Base-by-base conservation (phyloP, 2,113 vertebrate genomes). In the Microtus ochrogaster region DNA sequence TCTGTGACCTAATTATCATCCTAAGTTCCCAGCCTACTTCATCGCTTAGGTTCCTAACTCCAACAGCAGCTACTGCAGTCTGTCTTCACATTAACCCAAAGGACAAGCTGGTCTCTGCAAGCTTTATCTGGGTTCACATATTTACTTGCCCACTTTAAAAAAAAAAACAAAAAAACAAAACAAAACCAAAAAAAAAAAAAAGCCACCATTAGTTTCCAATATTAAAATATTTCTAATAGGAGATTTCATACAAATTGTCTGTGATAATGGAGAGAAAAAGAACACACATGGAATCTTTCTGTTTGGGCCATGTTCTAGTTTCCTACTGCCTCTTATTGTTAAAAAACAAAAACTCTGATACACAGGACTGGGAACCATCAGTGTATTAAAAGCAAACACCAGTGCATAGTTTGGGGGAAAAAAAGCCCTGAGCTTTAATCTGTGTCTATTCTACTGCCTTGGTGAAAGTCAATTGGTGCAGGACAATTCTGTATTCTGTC, bases 171-270 rank as follows among this genome's bases (percentile, higher is more conserved):
- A 10, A 47, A 47, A 47, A 47, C 44, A 44, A 44, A 44, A 44
- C 44, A 47, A 47, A 44, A 44, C 44, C 4, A 41, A 28, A 65
- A 63, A 90, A 49, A 52, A 52, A 52, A 49, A 49, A 63, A 90
- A 90, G n/a, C 6, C 77, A 77, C 66, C 58, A 91, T 89, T 66
- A 58, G 14, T 9, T 85, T 55, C 49, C 44, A 91, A 96, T 19
- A 83, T 61, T 94, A 92, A 94, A 83, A 65, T 84, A 79, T 65
- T 91, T 95, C 55, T 91, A 44, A 78, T 28, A 88, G 76, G n/a
- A 77, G 24, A 76, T 77, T 73, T 77, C 91, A 85, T 36, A 58
- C 2, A 96, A 77, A 92, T 72, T n/a, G 19, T 36, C 52, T 87
- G n/a, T 90, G 36, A n/a, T 61, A 90, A 93, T 41, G 44, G 6